phyloP scores from a whole-genome alignment of 2,113 vertebrate genomes.

The Neogale vison region DNA sequence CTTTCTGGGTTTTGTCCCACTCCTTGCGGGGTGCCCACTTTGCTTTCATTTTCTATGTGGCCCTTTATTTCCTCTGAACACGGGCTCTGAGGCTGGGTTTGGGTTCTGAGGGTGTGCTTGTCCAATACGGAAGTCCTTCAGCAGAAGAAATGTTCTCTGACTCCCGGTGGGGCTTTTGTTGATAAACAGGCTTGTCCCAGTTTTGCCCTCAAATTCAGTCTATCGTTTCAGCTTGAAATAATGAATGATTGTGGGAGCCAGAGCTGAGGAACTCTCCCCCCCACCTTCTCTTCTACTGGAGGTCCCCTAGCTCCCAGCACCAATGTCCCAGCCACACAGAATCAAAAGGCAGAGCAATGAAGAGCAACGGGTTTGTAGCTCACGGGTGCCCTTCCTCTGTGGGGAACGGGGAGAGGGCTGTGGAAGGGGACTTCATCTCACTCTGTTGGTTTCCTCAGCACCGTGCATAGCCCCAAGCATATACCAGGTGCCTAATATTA shows the following conservation, averaged over 20 bases:
- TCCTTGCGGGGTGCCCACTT: constrained; percentile 46
- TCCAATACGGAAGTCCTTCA: neutral
- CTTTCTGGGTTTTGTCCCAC: neutral
- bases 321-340: neutral
- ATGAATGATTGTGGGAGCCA: constrained; percentile 34
- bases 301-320: neutral
- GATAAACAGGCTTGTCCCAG: constrained; percentile 51
- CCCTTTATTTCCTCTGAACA: constrained; percentile 37
- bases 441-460: neutral
- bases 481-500: constrained; percentile 44
- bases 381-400: neutral
- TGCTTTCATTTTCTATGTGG: neutral
- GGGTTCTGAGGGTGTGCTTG: constrained; percentile 26
- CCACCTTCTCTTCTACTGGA: neutral
- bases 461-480: neutral
- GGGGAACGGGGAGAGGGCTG: neutral
- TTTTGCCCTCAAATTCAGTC: constrained; percentile 20
- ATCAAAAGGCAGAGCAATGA: neutral
- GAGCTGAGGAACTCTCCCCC: neutral
- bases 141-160: neutral
- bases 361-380: neutral
- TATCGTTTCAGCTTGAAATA: constrained; percentile 47
- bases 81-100: neutral
- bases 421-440: neutral
- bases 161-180: constrained; percentile 41